Percentiles rank a stretch among this genome's conserved stretches.
These are phyloP conservation scores for Pasiphila rectangulata DNA, from an alignment of 2,888 invertebrate species.

Conservation along the genomic window DNA sequence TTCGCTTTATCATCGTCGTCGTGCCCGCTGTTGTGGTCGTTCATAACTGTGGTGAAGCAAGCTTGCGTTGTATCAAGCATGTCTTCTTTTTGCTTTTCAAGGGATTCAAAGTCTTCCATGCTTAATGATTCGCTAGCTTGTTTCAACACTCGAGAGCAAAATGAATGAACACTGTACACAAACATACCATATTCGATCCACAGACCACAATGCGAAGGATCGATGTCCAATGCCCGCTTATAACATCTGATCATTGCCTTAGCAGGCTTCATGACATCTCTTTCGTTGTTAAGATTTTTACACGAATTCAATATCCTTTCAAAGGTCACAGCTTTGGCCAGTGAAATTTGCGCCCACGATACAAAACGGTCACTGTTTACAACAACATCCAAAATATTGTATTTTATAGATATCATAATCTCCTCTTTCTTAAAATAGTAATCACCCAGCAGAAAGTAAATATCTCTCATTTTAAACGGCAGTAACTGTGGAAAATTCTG, in stretches of 20 bases:
- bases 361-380: conserved; percentile 90
- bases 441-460: conserved; percentile 95
- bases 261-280: conserved; percentile 85
- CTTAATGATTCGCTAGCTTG: conserved; percentile 88
- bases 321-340: conserved; percentile 88
- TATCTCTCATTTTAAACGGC: conserved; percentile 84
- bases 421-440: conserved; percentile 95
- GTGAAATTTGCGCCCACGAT: conserved; percentile 95
- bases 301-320: conserved; percentile 90
- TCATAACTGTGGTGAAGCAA: conserved; percentile 87
- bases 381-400: conserved; percentile 91
- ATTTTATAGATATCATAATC: conserved; percentile 86
- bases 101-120: conserved; percentile 86
- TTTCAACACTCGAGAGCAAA: conserved; percentile 91
- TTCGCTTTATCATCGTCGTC: conserved; percentile 81
- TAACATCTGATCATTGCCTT: conserved; percentile 90
- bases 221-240: conserved; percentile 87
- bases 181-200: conserved; percentile 96
- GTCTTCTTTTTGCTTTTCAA: conserved; percentile 88
- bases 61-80: conserved; percentile 89
- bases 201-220: conserved; percentile 86
- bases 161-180: conserved; percentile 94
- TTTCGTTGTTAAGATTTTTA: conserved; percentile 79
- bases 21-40: conserved; percentile 77
- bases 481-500: conserved; percentile 77